phyloP scores from a whole-genome alignment of 2,113 vertebrate genomes.

The Psephotus haematonotus region DNA sequence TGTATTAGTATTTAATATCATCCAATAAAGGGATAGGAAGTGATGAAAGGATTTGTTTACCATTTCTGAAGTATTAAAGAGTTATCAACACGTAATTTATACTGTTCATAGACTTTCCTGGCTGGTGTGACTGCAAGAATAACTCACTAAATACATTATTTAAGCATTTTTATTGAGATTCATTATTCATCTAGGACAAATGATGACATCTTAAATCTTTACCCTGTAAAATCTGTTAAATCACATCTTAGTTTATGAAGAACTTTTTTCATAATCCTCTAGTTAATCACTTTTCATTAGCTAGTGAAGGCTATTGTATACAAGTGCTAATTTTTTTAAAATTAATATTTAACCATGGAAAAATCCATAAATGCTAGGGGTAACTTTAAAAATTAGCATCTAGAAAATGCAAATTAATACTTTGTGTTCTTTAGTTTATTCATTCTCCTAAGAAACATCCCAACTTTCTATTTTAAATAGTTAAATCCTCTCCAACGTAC shows the following conservation, averaged over 20 bases:
- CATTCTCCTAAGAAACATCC: not conserved
- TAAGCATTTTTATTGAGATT: not conserved
- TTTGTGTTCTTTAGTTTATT: not conserved
- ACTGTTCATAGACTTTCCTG: not conserved
- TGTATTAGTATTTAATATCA: not conserved
- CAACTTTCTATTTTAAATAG: not conserved
- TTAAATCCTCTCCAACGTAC: not conserved
- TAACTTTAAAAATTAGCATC: not conserved
- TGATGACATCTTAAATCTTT: not conserved
- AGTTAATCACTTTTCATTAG: not conserved
- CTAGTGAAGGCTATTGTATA: not conserved
- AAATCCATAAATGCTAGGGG: not conserved
- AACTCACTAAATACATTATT: not conserved
- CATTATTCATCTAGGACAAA: not conserved
- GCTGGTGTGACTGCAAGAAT: not conserved
- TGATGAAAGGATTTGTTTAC: not conserved
- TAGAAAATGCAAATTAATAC: not conserved
- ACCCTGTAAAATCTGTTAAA: not conserved
- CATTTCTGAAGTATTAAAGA: not conserved
- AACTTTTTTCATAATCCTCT: not conserved
- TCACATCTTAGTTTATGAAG: not conserved
- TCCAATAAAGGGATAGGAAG: not conserved
- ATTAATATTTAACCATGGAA: not conserved
- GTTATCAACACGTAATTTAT: not conserved
- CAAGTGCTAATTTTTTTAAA: not conserved